Conservation (phyloP, 2,797 vertebrate species). For the Trematomus bernacchii region DNA sequence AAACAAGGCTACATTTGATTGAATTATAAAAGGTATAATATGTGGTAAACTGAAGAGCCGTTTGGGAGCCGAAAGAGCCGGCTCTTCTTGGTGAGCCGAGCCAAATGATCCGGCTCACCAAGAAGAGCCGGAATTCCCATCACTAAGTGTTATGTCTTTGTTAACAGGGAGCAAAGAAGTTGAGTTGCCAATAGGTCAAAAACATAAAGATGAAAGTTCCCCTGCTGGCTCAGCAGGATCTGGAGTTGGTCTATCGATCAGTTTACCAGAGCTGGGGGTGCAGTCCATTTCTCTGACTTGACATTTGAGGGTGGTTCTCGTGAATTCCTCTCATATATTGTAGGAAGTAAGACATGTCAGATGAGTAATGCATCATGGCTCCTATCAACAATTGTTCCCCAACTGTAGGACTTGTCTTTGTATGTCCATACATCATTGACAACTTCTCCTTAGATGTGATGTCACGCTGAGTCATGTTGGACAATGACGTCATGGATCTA, state of each 20-base stretch:
- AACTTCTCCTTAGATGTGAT: background rate
- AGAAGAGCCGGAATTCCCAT: too few species aligned
- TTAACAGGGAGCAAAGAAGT: slow-evolving; percentile 46
- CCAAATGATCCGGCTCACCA: too few species aligned
- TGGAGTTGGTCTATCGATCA: slow-evolving; percentile 68
- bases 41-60: too few species aligned
- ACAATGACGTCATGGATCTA: background rate
- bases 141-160: slow-evolving; percentile 46
- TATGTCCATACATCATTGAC: background rate
- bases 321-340: slow-evolving; percentile 53
- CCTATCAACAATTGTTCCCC: slow-evolving; percentile 18
- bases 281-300: slow-evolving; percentile 60
- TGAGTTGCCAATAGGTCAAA: slow-evolving; percentile 69
- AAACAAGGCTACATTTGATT: too few species aligned
- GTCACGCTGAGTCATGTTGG: background rate
- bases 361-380: slow-evolving; percentile 34
- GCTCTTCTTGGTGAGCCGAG: too few species aligned
- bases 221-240: slow-evolving; percentile 69
- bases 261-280: slow-evolving; percentile 46
- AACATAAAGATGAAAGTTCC: slow-evolving; percentile 75
- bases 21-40: too few species aligned
- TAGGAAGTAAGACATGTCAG: slow-evolving; percentile 37
- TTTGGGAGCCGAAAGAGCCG: too few species aligned
- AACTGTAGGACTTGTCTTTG: background rate
- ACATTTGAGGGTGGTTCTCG: slow-evolving; percentile 61